Evolutionary conservation across 2,113 vertebrate species (phyloP).

Genomic region (Hiodon tergisus): DNA sequence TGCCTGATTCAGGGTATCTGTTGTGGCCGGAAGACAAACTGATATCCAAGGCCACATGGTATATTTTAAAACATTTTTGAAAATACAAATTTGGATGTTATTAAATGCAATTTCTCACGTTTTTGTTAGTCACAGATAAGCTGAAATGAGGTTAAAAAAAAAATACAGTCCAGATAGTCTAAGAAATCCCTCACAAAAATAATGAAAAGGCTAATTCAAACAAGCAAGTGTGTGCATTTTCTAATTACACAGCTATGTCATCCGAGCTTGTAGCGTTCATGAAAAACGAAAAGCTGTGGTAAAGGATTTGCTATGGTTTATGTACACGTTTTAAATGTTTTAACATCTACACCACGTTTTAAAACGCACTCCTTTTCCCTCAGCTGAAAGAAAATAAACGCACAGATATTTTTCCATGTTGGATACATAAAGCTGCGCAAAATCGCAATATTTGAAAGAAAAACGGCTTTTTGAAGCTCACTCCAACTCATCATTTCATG

Average conservation of each 20-base stretch:
- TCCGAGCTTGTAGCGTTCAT: no score
- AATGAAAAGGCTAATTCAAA: not conserved
- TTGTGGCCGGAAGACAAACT: no score
- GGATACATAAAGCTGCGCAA: not conserved
- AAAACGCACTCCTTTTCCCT: no score
- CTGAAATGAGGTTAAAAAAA: not conserved
- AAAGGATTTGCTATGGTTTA: no score
- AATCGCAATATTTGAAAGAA: not conserved
- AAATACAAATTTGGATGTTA: not conserved
- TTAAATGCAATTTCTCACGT: not conserved
- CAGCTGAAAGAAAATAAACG: not conserved
- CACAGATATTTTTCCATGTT: not conserved
- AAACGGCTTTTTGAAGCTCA: conserved; percentile 2
- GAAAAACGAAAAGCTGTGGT: no score
- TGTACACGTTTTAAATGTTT: no score
- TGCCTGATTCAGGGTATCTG: no score
- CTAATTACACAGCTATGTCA: no score
- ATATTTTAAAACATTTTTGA: not conserved
- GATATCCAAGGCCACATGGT: no score
- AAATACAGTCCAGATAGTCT: not conserved
- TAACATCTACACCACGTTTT: no score
- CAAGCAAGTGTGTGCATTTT: not conserved
- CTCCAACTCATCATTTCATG: not conserved
- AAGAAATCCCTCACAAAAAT: not conserved
- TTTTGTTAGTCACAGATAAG: not conserved